Evolutionary conservation across 2,888 invertebrate genomes (phyloP).

Genomic region (Thymelicus sylvestris): DNA sequence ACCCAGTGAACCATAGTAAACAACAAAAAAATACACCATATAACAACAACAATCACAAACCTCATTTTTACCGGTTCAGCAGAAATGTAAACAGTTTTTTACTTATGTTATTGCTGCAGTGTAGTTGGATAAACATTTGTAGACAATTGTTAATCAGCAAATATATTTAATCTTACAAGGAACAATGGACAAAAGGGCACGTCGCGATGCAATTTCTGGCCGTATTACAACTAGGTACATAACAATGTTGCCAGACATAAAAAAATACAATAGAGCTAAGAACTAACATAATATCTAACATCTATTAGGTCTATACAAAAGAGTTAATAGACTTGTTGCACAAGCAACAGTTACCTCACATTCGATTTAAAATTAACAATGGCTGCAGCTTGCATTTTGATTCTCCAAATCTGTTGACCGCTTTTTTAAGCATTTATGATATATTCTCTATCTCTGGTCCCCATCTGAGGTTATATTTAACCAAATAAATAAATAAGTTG

Average conservation of each 20-base stretch:
- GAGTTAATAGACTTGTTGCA: slow-evolving; percentile 5
- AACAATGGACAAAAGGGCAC: neutral
- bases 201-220: neutral
- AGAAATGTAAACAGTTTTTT: neutral
- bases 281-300: slow-evolving; percentile 4
- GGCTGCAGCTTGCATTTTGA: slow-evolving; percentile 7
- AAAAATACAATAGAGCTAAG: slow-evolving; percentile 1
- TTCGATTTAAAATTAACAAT: slow-evolving; percentile 5
- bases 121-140: neutral
- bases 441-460: no score
- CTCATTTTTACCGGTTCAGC: neutral
- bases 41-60: no score
- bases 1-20: no score
- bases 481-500: no score
- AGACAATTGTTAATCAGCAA: neutral
- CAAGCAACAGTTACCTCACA: slow-evolving; percentile 14
- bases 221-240: neutral
- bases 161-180: neutral
- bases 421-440: neutral
- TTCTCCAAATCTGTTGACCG: neutral
- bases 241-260: neutral
- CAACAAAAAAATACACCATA: no score
- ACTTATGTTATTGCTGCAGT: neutral
- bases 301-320: slow-evolving; percentile 8
- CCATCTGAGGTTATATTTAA: no score